Conservation (phyloP, 2,888 invertebrate species). For the Aphidoletes aphidimyza region DNA sequence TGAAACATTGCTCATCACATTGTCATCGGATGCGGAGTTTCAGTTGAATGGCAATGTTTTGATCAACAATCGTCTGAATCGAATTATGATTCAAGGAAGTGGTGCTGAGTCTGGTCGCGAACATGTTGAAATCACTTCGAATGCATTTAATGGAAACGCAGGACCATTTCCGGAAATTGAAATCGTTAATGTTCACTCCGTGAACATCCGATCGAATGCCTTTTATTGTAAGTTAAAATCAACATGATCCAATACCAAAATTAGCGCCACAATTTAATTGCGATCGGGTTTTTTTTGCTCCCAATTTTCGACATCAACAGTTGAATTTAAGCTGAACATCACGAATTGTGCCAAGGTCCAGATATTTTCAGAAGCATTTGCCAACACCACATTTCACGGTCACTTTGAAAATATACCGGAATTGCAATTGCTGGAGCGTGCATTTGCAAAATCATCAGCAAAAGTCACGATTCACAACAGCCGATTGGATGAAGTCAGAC, state of each 20-base stretch:
- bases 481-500: conserved; percentile 61
- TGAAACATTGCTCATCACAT: conserved; percentile 61
- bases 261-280: neutral
- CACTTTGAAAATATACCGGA: conserved; percentile 61
- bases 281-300: neutral
- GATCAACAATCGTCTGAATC: conserved; percentile 62
- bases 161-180: conserved; percentile 64
- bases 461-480: conserved; percentile 63
- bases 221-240: conserved; percentile 61
- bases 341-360: conserved; percentile 61
- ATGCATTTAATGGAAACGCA: conserved; percentile 62
- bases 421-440: conserved; percentile 62
- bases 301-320: conserved; percentile 58
- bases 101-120: conserved; percentile 59
- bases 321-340: conserved; percentile 63
- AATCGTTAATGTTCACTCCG: conserved; percentile 61
- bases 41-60: conserved; percentile 62
- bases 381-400: conserved; percentile 62
- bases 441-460: conserved; percentile 62
- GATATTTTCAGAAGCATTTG: conserved; percentile 62
- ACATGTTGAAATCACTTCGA: conserved; percentile 62
- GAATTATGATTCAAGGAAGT: conserved; percentile 62
- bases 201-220: conserved; percentile 62
- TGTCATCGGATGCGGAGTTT: conserved; percentile 60
- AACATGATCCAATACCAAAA: neutral